Evolutionary conservation across 2,113 vertebrate genomes (phyloP).

Genomic region (Caranx ignobilis): DNA sequence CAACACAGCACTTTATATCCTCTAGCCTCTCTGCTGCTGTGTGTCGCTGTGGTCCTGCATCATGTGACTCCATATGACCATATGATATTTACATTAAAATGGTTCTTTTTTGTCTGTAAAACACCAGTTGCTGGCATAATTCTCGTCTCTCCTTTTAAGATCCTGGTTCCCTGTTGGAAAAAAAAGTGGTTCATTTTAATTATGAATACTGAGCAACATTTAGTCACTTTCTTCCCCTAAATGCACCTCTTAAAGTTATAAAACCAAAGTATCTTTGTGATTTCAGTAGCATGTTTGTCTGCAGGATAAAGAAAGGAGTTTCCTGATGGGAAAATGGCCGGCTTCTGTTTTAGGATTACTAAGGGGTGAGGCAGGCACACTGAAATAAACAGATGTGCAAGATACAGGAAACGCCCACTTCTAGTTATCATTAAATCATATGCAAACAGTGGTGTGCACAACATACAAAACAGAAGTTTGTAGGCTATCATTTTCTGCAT

Average conservation of each 20-base stretch:
- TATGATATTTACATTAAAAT: not conserved
- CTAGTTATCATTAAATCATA: not conserved
- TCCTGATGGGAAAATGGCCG: not conserved
- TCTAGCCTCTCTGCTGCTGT: not conserved
- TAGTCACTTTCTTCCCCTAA: not conserved
- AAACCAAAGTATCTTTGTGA: not conserved
- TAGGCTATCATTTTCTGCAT: not conserved
- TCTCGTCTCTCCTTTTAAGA: not conserved
- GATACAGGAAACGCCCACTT: not conserved
- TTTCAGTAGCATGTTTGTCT: not conserved
- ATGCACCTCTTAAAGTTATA: not conserved
- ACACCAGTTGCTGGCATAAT: too few relatives aligned
- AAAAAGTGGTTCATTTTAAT: too few relatives aligned
- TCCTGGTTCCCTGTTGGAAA: not conserved
- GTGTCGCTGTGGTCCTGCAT: not conserved
- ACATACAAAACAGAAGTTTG: not conserved
- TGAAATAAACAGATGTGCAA: slow-evolving; percentile 9
- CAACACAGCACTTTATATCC: slow-evolving; percentile 38
- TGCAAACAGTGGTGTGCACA: not conserved
- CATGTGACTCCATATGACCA: not conserved
- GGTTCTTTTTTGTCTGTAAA: not conserved
- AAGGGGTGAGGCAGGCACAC: not conserved
- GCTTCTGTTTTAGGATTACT: not conserved
- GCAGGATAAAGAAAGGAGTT: not conserved
- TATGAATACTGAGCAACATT: not conserved